These are phyloP conservation scores for Drosophila biarmipes DNA, from an alignment of 1,140 invertebrate genomes.

Conservation along the genomic window DNA sequence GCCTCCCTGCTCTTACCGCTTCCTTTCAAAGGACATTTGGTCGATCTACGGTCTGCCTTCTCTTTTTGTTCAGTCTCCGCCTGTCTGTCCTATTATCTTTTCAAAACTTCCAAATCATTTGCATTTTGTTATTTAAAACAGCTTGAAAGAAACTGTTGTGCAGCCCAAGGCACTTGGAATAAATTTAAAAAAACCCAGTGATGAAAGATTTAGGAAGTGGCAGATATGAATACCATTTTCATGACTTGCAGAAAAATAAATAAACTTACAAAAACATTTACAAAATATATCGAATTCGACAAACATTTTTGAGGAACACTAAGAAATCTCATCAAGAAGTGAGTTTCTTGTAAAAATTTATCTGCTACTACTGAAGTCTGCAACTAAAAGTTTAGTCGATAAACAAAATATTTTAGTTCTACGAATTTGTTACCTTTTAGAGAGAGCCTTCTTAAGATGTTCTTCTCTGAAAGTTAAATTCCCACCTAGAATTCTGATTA, in stretches of 20 bases:
- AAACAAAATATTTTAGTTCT: neutral
- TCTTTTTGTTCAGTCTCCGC: slow-evolving; percentile 17
- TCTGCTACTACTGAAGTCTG: too few relatives aligned
- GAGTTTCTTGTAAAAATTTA: neutral
- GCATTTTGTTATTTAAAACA: slow-evolving; percentile 30
- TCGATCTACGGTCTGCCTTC: slow-evolving; percentile 6
- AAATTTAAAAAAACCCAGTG: slow-evolving; percentile 5
- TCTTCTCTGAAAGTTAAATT: too few relatives aligned
- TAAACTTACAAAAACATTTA: neutral
- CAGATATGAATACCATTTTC: neutral
- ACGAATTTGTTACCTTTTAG: too few relatives aligned
- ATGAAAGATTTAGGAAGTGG: neutral
- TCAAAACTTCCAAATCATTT: slow-evolving; percentile 22
- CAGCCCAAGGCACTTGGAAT: neutral
- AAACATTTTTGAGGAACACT: too few relatives aligned
- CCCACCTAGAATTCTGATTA: too few relatives aligned
- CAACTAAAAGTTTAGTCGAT: too few relatives aligned
- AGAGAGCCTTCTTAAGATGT: neutral
- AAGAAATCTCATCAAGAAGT: too few relatives aligned
- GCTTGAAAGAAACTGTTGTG: neutral
- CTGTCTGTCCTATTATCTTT: slow-evolving; percentile 15
- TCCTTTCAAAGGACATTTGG: slow-evolving; percentile 33
- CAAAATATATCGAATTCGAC: too few relatives aligned
- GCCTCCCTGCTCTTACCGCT: slow-evolving; percentile 17
- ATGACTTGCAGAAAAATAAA: neutral